Conservation (phyloP, 2,113 vertebrate genomes). For the Piprites chloris region DNA sequence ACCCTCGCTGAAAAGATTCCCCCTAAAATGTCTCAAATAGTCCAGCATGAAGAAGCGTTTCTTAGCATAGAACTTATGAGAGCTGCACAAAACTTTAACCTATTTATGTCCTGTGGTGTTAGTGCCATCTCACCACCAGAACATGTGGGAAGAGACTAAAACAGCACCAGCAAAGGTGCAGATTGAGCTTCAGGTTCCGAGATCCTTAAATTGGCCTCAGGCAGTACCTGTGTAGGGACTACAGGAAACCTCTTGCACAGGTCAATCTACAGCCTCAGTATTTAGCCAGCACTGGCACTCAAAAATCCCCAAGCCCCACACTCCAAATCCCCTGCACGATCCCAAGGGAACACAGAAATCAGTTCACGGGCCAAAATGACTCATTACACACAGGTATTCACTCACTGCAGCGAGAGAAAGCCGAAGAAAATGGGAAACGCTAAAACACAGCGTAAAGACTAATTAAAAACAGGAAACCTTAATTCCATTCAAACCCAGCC, state of each 20-base stretch:
- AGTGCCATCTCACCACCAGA: not conserved
- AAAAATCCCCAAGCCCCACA: not conserved
- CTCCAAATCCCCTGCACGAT: not conserved
- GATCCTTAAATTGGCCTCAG: not conserved
- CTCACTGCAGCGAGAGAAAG: not conserved
- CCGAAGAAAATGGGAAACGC: not conserved
- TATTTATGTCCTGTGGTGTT: not conserved
- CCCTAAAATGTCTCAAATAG: not conserved
- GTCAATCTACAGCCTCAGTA: not conserved
- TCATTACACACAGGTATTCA: not conserved
- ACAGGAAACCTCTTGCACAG: not conserved
- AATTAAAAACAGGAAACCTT: not conserved
- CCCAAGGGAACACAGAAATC: not conserved
- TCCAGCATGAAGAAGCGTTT: not conserved
- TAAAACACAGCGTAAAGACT: not conserved
- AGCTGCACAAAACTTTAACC: not conserved
- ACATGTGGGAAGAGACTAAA: not conserved
- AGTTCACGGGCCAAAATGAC: not conserved
- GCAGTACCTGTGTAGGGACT: not conserved
- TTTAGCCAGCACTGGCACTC: not conserved
- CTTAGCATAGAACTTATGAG: not conserved
- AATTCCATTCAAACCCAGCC: not conserved
- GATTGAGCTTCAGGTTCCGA: not conserved
- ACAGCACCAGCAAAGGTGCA: not conserved
- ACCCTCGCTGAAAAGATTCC: not conserved